Base-by-base conservation (phyloP, 1,140 invertebrate species). In the Drosophila arawakana region DNA sequence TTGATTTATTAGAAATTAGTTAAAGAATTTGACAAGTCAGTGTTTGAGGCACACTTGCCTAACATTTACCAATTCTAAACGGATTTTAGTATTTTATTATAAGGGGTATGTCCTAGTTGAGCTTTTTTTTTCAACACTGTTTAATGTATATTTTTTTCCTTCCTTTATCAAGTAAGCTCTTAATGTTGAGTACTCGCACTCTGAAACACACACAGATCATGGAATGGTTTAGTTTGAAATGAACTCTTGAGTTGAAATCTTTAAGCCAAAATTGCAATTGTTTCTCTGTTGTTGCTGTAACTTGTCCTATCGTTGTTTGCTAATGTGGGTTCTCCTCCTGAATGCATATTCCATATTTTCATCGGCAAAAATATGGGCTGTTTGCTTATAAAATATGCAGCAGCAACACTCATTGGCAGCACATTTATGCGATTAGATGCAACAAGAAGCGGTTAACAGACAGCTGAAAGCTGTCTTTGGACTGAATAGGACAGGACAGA, bases 391-490 rank as follows among this genome's bases (percentile, higher is more conserved):
- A 86, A 86, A 86, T 86, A 86, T 86, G 84, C 82, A 86, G 62
- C 59, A 83, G 66, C 62, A 69, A 72, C 83, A 86, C 69, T 88
- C 80, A 88, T 88, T 80, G 84, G 83, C 70, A 89, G 73, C 83
- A 88, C 72, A 88, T 88, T 86, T 86, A 89, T 88, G 80, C 83
- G 84, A 88, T 88, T 88, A 89, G 84, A 79, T 88, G 82, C 82
- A 86, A 82, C 82, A 83, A 78, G 82, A 77, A 74, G 57, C 62
- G 66, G 66, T 49, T 62, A 80, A 71, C 81, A 61, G 76, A 70
- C 81, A 80, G 65, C 60, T 72, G 72, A 59, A 70, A 79, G 67
- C 70, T 69, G 74, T 67, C 55, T 39, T 37, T 30, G 25, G 57
- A 52, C 74, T 84, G 25, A 6, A 30, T 2, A 5, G 25, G 6